Conservation (phyloP, 2,797 vertebrate genomes). For the Sebastes kiyomatsui region DNA sequence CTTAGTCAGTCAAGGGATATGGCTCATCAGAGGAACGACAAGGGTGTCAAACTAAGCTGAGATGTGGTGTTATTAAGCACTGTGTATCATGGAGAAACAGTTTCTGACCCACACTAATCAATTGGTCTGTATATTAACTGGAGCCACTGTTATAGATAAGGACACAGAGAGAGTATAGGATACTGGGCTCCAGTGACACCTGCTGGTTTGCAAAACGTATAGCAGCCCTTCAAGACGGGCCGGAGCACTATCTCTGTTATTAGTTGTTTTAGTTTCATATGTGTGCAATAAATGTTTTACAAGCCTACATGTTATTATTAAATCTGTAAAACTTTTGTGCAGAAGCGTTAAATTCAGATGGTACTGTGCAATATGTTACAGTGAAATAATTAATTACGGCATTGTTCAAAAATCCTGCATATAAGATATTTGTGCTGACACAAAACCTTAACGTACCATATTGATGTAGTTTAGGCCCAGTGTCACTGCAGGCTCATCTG, state of each 20-base stretch:
- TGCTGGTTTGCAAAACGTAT: too few species aligned
- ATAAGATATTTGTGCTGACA: neutral
- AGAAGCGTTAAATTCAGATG: neutral
- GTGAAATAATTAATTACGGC: neutral
- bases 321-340: neutral
- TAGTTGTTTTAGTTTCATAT: fast-evolving
- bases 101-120: too few species aligned
- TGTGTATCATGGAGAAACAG: too few species aligned
- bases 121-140: too few species aligned
- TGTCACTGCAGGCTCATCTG: neutral
- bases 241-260: fast-evolving
- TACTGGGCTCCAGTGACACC: neutral
- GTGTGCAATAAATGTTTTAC: too few species aligned
- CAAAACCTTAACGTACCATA: neutral
- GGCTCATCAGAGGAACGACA: neutral
- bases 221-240: neutral
- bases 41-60: neutral
- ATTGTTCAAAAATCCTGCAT: neutral
- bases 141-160: too few species aligned
- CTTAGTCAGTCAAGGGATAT: neutral
- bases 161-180: too few species aligned
- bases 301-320: too few species aligned
- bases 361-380: neutral
- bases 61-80: neutral
- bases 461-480: neutral